Evolutionary conservation across 2,888 invertebrate species (phyloP).

Genomic region (Ceramica pisi): DNA sequence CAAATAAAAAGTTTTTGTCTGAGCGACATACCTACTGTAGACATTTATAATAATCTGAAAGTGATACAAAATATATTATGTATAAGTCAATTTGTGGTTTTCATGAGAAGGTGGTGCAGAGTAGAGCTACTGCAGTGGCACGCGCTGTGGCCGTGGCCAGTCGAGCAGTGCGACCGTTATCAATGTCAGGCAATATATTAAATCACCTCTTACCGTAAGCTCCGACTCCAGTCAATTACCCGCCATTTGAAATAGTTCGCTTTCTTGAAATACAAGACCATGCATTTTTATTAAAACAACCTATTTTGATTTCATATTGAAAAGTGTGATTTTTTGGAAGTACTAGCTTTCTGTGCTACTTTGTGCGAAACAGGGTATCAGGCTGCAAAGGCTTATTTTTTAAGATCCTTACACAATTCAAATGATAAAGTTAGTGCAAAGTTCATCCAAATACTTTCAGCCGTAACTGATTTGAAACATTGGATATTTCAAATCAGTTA

Average conservation of each 20-base stretch:
- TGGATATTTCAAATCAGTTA: too few relatives aligned
- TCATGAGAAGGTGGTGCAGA: neutral
- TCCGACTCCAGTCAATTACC: conserved; percentile 1
- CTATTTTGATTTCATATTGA: neutral
- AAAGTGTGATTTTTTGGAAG: neutral
- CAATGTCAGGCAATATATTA: conserved; percentile 38
- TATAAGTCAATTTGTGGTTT: neutral
- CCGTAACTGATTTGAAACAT: neutral
- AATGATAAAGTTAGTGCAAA: neutral
- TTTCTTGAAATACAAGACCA: neutral
- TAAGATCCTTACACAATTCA: neutral
- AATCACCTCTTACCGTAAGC: conserved; percentile 27
- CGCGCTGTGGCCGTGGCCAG: neutral
- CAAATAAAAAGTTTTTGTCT: too few relatives aligned
- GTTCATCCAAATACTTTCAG: neutral
- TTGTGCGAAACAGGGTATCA: neutral
- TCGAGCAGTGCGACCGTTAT: conserved; percentile 19
- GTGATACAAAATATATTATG: neutral
- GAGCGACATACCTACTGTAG: too few relatives aligned
- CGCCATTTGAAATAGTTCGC: neutral
- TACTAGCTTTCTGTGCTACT: conserved; percentile 2
- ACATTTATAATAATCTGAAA: too few relatives aligned
- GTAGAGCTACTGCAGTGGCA: conserved; percentile 2
- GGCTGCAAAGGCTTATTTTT: too few relatives aligned
- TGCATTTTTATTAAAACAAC: neutral